phyloP scores from a whole-genome alignment of 1,140 invertebrate genomes.

The Chelonus insularis region DNA sequence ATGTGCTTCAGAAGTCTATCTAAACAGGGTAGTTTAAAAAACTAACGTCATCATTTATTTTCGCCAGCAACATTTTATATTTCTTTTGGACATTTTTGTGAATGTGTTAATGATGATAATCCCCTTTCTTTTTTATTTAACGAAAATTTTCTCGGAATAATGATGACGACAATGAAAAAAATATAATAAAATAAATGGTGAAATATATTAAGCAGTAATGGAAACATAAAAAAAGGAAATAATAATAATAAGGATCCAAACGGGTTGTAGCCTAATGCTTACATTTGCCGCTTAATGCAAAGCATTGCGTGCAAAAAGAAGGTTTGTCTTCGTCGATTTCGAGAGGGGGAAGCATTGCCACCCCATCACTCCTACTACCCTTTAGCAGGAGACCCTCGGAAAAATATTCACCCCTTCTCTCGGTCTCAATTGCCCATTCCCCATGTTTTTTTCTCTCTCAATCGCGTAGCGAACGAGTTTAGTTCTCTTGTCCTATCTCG shows the following conservation, averaged over 20 bases:
- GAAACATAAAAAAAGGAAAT: not conserved
- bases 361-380: conserved; percentile 11
- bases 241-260: conserved; percentile 22
- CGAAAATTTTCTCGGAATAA: too few relatives aligned
- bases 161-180: too few relatives aligned
- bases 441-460: not conserved
- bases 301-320: conserved; percentile 3
- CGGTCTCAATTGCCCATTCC: not conserved
- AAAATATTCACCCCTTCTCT: conserved; percentile 19
- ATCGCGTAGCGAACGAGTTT: conserved; percentile 28
- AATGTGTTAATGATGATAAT: too few relatives aligned
- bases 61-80: too few relatives aligned
- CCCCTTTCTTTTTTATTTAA: too few relatives aligned
- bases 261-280: conserved; percentile 50
- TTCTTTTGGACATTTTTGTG: too few relatives aligned
- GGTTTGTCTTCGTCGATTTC: not conserved
- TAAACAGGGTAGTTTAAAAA: too few relatives aligned
- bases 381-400: conserved; percentile 3
- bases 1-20: too few relatives aligned
- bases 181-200: too few relatives aligned
- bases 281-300: conserved; percentile 56
- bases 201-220: not conserved
- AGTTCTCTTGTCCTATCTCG: conserved; percentile 44
- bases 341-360: conserved; percentile 8
- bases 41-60: too few relatives aligned